phyloP scores from a whole-genome alignment of 2,113 vertebrate genomes.

The Vicugna pacos region DNA sequence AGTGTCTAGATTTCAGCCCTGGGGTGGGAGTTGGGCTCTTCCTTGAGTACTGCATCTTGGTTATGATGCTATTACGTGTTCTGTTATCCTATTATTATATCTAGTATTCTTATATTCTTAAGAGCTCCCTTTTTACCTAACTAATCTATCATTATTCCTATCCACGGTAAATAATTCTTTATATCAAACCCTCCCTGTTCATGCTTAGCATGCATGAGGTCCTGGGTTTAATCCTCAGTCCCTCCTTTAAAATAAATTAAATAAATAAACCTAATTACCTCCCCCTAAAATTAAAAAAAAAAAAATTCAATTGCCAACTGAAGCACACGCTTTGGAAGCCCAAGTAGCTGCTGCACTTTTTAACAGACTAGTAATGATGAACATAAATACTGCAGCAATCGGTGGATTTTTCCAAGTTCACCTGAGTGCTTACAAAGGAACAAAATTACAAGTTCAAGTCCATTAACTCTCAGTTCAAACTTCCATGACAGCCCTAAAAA shows the following conservation, averaged over 20 bases:
- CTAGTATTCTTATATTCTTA: not conserved
- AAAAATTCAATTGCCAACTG: not conserved
- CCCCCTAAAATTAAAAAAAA: no score
- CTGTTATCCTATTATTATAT: not conserved
- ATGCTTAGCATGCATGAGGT: not conserved
- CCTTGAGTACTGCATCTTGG: not conserved
- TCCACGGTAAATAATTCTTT: not conserved
- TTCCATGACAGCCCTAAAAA: not conserved
- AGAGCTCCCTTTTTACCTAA: not conserved
- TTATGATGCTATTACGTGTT: no score
- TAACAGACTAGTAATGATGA: not conserved
- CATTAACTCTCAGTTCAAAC: not conserved
- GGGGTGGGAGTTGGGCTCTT: not conserved
- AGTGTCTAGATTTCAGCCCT: not conserved
- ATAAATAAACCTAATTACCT: no score
- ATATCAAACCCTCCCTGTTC: not conserved
- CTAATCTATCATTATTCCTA: not conserved
- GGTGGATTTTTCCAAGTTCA: not conserved
- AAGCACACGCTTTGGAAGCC: not conserved
- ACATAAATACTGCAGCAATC: not conserved
- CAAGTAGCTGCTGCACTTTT: not conserved
- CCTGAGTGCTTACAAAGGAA: constrained; percentile 15
- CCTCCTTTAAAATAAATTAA: no score
- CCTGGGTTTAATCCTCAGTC: no score
- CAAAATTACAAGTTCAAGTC: not conserved